These are phyloP conservation scores for Meteorus cinctellus DNA, from an alignment of 2,888 invertebrate species.

Conservation along the genomic window DNA sequence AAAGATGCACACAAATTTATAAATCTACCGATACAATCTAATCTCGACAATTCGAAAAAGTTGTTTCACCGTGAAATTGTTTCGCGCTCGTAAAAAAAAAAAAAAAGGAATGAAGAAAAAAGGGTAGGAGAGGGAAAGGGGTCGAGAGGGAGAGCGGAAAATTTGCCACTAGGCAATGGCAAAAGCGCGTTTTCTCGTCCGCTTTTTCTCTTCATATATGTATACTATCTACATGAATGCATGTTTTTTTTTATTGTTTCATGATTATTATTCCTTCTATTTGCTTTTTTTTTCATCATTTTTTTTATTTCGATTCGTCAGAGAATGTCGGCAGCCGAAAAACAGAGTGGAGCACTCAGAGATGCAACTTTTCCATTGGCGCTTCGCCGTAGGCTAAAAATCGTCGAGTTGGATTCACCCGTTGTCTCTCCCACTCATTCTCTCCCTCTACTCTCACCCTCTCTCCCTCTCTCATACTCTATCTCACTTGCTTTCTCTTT, in stretches of 20 bases:
- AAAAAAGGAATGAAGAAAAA: no score
- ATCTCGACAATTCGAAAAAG: slow-evolving; percentile 43
- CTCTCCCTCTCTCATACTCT: slow-evolving; percentile 29
- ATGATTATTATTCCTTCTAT: slow-evolving; percentile 24
- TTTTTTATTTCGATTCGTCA: slow-evolving; percentile 55
- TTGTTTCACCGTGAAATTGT: slow-evolving; percentile 44
- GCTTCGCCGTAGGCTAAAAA: slow-evolving; percentile 68
- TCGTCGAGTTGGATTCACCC: slow-evolving; percentile 63
- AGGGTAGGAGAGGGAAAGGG: slow-evolving; percentile 15
- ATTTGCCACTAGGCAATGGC: slow-evolving; percentile 37
- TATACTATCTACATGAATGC: background rate
- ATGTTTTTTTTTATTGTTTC: slow-evolving; percentile 17
- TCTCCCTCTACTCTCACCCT: slow-evolving; percentile 39
- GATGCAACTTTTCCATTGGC: slow-evolving; percentile 72
- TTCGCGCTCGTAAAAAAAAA: slow-evolving; percentile 30
- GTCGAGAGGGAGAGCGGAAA: background rate
- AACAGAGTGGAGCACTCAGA: slow-evolving; percentile 69
- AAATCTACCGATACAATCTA: slow-evolving; percentile 39
- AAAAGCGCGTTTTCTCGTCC: slow-evolving; percentile 49
- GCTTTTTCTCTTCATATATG: slow-evolving; percentile 16
- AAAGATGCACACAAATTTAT: slow-evolving; percentile 37
- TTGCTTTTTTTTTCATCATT: slow-evolving; percentile 30
- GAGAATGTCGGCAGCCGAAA: slow-evolving; percentile 60
- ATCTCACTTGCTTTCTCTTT: slow-evolving; percentile 18
- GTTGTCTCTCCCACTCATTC: slow-evolving; percentile 37